Conservation (phyloP, 1,140 invertebrate species). For the Cecropterus lyciades region DNA sequence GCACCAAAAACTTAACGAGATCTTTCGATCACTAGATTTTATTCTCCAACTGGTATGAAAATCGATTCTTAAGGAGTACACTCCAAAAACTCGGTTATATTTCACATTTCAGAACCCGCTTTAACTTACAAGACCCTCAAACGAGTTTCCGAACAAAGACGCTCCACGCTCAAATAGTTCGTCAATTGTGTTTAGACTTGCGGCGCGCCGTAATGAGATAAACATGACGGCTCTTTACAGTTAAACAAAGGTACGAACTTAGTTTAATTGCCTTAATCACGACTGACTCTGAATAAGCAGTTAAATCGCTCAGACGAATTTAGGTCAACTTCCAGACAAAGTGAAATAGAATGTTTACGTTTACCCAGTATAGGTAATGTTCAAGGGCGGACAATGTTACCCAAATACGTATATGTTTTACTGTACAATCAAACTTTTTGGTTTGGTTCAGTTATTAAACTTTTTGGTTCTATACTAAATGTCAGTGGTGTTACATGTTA, state of each 20-base stretch:
- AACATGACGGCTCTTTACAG: conserved; percentile 24
- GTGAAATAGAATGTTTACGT: conserved; percentile 21
- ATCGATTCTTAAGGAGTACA: too few relatives aligned
- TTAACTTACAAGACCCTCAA: background rate
- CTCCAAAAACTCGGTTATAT: too few relatives aligned
- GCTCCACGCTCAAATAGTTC: conserved; percentile 16
- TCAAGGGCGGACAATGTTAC: too few relatives aligned
- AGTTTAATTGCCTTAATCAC: conserved; percentile 34
- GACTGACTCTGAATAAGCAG: conserved; percentile 13
- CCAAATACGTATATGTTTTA: too few relatives aligned
- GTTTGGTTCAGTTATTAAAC: too few relatives aligned
- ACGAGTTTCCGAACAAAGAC: conserved; percentile 14
- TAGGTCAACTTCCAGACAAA: conserved; percentile 20
- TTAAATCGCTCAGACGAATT: conserved; percentile 26
- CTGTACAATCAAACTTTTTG: too few relatives aligned
- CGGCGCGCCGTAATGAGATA: conserved; percentile 25
- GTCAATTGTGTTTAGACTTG: conserved; percentile 23
- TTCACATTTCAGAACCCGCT: too few relatives aligned
- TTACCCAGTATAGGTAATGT: conserved; percentile 3
- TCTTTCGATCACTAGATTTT: too few relatives aligned
- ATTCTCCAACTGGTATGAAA: too few relatives aligned
- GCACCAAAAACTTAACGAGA: too few relatives aligned
- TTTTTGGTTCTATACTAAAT: too few relatives aligned
- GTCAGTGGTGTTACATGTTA: too few relatives aligned
- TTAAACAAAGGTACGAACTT: conserved; percentile 31